phyloP scores from a whole-genome alignment of 1,140 invertebrate species.

The Orchestia grillus region DNA sequence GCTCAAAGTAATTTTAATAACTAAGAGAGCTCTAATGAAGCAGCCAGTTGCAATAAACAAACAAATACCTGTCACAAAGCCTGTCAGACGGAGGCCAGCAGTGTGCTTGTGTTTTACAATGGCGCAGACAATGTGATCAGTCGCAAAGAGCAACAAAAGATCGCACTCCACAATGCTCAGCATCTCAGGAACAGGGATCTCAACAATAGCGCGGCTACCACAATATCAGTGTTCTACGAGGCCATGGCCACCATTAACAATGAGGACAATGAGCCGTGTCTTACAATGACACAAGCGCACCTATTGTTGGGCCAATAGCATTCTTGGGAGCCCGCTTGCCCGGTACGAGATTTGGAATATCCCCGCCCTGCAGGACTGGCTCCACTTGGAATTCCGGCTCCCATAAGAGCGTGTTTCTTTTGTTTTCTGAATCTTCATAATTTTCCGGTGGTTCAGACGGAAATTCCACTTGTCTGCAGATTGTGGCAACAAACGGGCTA shows the following conservation, averaged over 20 bases:
- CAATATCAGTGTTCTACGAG: not conserved
- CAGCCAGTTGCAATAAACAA: not conserved
- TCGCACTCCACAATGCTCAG: not conserved
- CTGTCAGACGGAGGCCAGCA: no score
- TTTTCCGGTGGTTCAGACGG: not conserved
- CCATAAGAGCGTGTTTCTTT: not conserved
- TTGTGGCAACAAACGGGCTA: not conserved
- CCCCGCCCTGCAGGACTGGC: not conserved
- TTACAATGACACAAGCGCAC: not conserved
- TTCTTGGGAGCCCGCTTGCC: not conserved
- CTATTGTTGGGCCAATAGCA: slow-evolving; percentile 7
- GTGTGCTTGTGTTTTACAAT: not conserved
- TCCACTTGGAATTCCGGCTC: not conserved
- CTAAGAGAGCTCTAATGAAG: not conserved
- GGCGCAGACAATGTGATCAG: not conserved
- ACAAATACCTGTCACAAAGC: not conserved
- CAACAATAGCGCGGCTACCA: not conserved
- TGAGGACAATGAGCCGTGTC: not conserved
- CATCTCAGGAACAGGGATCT: not conserved
- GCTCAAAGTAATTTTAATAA: not conserved
- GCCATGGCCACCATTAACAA: not conserved
- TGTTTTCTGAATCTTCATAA: not conserved
- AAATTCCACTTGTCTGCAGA: not conserved
- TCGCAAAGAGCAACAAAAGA: not conserved
- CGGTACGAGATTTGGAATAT: not conserved